Percentiles rank a stretch among this genome's conserved stretches.
Conservation (phyloP, 2,888 invertebrate species). For the Auanema freiburgensis region DNA sequence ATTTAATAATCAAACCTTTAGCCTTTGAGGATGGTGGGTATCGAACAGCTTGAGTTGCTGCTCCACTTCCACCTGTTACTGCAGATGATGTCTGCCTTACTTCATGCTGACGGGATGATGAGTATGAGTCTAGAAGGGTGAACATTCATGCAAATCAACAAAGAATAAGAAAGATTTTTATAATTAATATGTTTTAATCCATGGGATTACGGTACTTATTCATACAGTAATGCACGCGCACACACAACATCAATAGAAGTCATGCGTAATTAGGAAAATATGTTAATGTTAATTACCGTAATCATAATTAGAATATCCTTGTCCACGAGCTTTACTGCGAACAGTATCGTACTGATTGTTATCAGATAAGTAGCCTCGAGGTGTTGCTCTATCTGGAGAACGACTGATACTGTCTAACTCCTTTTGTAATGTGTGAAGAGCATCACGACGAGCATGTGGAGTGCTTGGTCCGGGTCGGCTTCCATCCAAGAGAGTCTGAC, state of each 20-base stretch:
- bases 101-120: conserved; percentile 23
- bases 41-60: conserved; percentile 24
- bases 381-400: conserved; percentile 45
- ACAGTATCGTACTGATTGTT: conserved; percentile 59
- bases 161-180: not conserved
- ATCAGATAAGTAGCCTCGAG: conserved; percentile 43
- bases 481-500: conserved; percentile 63
- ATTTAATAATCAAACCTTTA: conserved; percentile 2
- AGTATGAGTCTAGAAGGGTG: conserved; percentile 21
- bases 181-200: too few relatives aligned
- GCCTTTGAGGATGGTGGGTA: conserved; percentile 22
- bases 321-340: conserved; percentile 40
- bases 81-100: conserved; percentile 17
- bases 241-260: too few relatives aligned
- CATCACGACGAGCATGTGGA: conserved; percentile 61
- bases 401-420: conserved; percentile 62
- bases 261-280: too few relatives aligned
- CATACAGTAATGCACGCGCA: too few relatives aligned
- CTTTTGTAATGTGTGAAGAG: conserved; percentile 62
- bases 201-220: too few relatives aligned
- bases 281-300: conserved; percentile 49
- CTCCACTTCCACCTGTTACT: conserved; percentile 14
- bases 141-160: conserved; percentile 16
- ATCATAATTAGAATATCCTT: conserved; percentile 58
- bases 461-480: conserved; percentile 63